Percentiles rank a stretch among this genome's conserved stretches.
phyloP scores from a whole-genome alignment of 1,140 invertebrate genomes.

The Bradysia coprophila region DNA sequence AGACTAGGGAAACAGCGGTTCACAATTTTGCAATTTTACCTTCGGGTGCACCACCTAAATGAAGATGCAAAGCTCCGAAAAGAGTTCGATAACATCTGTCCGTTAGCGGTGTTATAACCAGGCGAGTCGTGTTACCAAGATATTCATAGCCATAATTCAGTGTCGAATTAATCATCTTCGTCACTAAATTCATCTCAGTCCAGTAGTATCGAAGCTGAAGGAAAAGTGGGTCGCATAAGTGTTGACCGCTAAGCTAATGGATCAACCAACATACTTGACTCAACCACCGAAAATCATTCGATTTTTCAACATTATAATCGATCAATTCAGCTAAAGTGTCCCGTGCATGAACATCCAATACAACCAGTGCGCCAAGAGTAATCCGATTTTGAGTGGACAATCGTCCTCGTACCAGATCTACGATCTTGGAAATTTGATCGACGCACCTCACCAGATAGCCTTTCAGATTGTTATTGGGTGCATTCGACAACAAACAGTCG shows the following conservation, averaged over 20 bases:
- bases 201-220: conserved; percentile 76
- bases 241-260: background rate
- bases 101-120: conserved; percentile 83
- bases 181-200: conserved; percentile 57
- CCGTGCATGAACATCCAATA: conserved; percentile 80
- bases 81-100: conserved; percentile 86
- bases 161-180: conserved; percentile 82
- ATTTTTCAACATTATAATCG: conserved; percentile 39
- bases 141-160: conserved; percentile 92
- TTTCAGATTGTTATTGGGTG: too few species aligned
- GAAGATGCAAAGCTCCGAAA: conserved; percentile 75
- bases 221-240: background rate
- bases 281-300: conserved; percentile 83
- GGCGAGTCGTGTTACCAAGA: conserved; percentile 69
- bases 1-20: background rate
- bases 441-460: too few species aligned
- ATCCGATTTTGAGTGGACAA: conserved; percentile 76
- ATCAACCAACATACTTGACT: conserved; percentile 34
- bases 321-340: conserved; percentile 64
- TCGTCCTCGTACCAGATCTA: conserved; percentile 70
- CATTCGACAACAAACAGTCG: conserved; percentile 16
- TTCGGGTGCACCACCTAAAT: conserved; percentile 76
- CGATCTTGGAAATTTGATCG: conserved; percentile 59
- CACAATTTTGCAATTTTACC: conserved; percentile 16
- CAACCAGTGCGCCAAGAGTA: conserved; percentile 75